Base-by-base conservation (phyloP, 2,113 vertebrate species). In the Poecile atricapillus region DNA sequence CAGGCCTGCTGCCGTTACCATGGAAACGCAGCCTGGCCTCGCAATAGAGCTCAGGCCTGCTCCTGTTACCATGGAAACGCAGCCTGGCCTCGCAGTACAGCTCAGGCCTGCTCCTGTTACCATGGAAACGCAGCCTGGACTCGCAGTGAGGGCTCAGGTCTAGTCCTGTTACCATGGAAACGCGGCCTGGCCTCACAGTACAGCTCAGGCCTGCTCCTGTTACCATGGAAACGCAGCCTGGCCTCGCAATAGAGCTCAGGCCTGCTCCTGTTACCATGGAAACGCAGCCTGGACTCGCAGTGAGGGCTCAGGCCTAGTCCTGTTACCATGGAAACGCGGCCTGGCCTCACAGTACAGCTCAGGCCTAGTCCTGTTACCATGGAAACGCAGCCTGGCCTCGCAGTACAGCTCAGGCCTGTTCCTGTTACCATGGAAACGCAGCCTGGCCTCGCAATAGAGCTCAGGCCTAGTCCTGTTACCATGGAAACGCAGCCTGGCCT, bases 181-280 rank as follows among this genome's bases (percentile, higher is more conserved):
- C 9, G 1, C 16, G 27, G 37, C 71, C 53, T 63, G 37, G 3
- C 6, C 18, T 41, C 1, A 1, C 9, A 21, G 25, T 7, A 14
- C 11, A 7, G 6, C 27, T 28, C 37, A 39, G 37, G 37, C 37
- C 15, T 43, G 41, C 41, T 10, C 19, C 8, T 1, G 6, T 52
- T 39, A 30, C 47, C 67, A 52, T 69, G 68, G 68, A 70, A 70
- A 70, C 14, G 1, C 27, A 52, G 47, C 47, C 10, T 31, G 35
- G 8, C 5, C 11, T 53, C 2, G 5, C 22, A 46, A 11, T 39
- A 18, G 5, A 1, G 22, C 64, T 27, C 5, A 10, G 44, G 65
- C 33, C 33, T 35, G 3, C 2, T 19, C 12, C 11, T 0, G 17
- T 35, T 35, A 35, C 44, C 44, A n/a, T 68, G 65, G 44, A 68